phyloP scores from a whole-genome alignment of 1,140 invertebrate genomes.

The Megalopta genalis region DNA sequence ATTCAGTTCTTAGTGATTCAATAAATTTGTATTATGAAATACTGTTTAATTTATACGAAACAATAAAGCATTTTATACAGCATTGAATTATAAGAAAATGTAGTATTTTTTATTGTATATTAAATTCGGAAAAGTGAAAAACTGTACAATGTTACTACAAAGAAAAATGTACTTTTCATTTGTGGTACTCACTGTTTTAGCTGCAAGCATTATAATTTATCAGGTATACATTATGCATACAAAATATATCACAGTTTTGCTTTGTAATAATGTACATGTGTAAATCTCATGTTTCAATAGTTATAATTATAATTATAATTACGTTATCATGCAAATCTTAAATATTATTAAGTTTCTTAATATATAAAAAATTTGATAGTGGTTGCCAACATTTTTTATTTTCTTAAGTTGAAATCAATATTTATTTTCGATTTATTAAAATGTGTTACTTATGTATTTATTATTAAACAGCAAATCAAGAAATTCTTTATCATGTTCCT shows the following conservation, averaged over 20 bases:
- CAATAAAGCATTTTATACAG: background rate
- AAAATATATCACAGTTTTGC: constrained; percentile 1
- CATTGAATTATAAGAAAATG: background rate
- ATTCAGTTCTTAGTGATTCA: too few species aligned
- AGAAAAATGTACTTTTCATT: constrained; percentile 45
- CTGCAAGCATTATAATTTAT: constrained; percentile 47
- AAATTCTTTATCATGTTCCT: too few species aligned
- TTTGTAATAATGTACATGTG: background rate
- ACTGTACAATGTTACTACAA: constrained; percentile 18
- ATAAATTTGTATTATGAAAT: too few species aligned
- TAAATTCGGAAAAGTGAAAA: background rate
- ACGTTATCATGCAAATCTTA: background rate
- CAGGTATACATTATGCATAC: constrained; percentile 43
- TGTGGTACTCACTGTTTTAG: constrained; percentile 12
- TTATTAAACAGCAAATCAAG: too few species aligned
- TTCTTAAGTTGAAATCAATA: too few species aligned
- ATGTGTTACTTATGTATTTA: too few species aligned
- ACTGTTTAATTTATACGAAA: too few species aligned
- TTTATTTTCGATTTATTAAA: too few species aligned
- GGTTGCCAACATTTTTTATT: too few species aligned
- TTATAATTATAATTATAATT: background rate
- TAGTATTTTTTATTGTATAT: background rate
- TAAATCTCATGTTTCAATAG: background rate
- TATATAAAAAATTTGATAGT: too few species aligned
- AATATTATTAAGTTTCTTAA: too few species aligned